Percentiles rank a stretch among this genome's conserved stretches.
These are phyloP conservation scores for Todiramphus chloris DNA, from an alignment of 2,113 vertebrate genomes.

Conservation along the genomic window DNA sequence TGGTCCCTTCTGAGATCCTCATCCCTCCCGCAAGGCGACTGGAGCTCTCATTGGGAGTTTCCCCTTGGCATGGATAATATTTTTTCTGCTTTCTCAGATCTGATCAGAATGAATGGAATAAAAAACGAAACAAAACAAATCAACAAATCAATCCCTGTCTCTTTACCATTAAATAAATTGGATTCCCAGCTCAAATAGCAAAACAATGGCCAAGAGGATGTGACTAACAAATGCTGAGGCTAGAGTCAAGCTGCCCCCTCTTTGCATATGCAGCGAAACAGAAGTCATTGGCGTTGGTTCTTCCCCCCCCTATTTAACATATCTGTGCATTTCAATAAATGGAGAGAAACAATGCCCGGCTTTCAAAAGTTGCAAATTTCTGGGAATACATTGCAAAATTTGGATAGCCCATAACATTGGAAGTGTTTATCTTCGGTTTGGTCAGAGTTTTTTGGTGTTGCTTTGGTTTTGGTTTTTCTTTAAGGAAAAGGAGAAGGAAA, in stretches of 20 bases:
- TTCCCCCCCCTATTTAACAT: slow-evolving; percentile 38
- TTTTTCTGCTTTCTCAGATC: not conserved
- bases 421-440: not conserved
- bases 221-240: slow-evolving; percentile 60
- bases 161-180: slow-evolving; percentile 57
- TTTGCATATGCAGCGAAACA: slow-evolving; percentile 72
- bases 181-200: slow-evolving; percentile 66
- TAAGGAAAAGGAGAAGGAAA: not conserved
- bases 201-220: slow-evolving; percentile 72
- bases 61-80: not conserved
- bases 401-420: not conserved
- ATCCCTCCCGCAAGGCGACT: not conserved
- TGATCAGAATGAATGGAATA: not conserved
- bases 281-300: slow-evolving; percentile 13
- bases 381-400: slow-evolving; percentile 35
- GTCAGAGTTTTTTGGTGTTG: not conserved
- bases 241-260: slow-evolving; percentile 64
- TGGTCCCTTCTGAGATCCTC: not conserved
- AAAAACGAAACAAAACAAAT: not conserved
- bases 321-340: slow-evolving; percentile 68
- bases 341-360: slow-evolving; percentile 41
- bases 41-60: not conserved
- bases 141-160: not conserved
- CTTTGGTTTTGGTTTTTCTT: not conserved
- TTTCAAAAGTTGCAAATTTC: slow-evolving; percentile 62